Evolutionary conservation across 2,888 invertebrate genomes (phyloP), one percentile per base, ranked within the genome.

Genomic region (Drosophila suboccidentalis): DNA sequence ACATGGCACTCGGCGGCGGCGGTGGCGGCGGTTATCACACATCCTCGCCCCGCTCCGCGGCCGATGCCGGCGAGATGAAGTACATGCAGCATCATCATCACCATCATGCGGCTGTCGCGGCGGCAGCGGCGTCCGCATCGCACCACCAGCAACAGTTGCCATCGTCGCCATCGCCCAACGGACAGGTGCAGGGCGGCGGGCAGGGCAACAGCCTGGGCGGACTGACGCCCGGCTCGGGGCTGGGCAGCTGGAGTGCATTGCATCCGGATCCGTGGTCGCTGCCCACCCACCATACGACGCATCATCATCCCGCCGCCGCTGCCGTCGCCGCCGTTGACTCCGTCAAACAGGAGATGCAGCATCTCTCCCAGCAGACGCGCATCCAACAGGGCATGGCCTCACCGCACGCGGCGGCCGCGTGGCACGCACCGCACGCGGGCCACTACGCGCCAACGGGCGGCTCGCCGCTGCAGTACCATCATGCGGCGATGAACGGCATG

Each of bases 41-140:
- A 71, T 94, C 94, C 68, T 97, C 97, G 94, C 97, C 97, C 92
- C 95, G 97, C 91, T 96, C 96, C 89, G 97, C 96, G 91, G 95
- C 95, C 82, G 97, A 97, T 94, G 96, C 96, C 91, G 96, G 96
- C 91, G 98, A 98, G 93, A 97, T 98, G 97, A 98, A 98, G 94
- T 98, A 98, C 93, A 95, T 97, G 95, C 96, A 96, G 85, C 95
- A 96, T 80, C 96, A 96, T 93, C 97, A 97, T 93, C 97, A 96
- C 93, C 95, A 97, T 93, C 95, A 97, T 91, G 89, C 87, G 1
- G 95, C 97, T 90, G 95, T 95, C 75, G 96, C 96, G 0, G 95
- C 97, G 90, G 95, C 95, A 78, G 96, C 96, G 92, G 83, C 80
- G 6, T 64, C 73, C 19, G 75, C 74, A 10, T 74, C 74, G 9